Evolutionary conservation across 2,113 vertebrate genomes (phyloP).

Genomic region (Muscicapa adusta): DNA sequence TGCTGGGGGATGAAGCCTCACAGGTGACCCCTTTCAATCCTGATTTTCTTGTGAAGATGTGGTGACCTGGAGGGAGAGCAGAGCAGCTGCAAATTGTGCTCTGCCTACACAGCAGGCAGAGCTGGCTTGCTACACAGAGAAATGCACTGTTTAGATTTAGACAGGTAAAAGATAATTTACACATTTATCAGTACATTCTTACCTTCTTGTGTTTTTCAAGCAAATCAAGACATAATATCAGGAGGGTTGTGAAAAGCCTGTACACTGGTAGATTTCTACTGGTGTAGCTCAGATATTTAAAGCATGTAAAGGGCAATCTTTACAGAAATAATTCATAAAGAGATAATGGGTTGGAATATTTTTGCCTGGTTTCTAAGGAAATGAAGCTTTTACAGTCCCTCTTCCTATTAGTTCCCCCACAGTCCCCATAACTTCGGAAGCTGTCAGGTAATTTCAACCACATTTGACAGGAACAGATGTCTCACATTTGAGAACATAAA

Average conservation of each 20-base stretch:
- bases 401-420: not conserved
- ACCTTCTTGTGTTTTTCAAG: not conserved
- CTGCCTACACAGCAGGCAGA: not conserved
- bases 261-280: not conserved
- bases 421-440: not conserved
- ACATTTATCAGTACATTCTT: not conserved
- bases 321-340: conserved; percentile 27
- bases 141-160: not conserved
- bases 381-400: not conserved
- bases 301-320: not conserved
- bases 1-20: not conserved
- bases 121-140: not conserved
- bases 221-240: not conserved
- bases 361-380: conserved; percentile 48
- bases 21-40: not conserved
- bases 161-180: not conserved
- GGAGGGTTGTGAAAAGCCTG: not conserved
- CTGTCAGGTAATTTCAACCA: not conserved
- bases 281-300: not conserved
- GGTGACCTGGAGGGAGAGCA: not conserved
- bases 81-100: not conserved
- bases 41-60: not conserved
- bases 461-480: not conserved
- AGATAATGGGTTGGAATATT: conserved; percentile 23
- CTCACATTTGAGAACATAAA: not conserved